Percentiles rank a stretch among this genome's conserved stretches.
Conservation (phyloP, 1,140 invertebrate genomes). For the Lepidurus apus region DNA sequence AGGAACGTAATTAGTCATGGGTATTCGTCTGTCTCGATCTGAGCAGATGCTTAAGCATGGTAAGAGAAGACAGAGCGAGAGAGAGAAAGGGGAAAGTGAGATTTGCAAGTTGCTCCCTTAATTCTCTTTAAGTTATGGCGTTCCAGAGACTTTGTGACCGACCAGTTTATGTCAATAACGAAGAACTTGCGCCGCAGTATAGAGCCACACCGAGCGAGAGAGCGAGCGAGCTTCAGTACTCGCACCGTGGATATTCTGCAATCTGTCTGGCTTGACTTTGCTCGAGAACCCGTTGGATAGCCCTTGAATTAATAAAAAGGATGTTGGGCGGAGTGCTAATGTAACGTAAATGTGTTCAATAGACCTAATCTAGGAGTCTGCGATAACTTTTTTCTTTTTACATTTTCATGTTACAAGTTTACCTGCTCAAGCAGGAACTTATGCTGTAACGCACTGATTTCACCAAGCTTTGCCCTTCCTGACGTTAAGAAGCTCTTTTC, state of each 20-base stretch:
- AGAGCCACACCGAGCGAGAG: neutral
- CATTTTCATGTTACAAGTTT: too few species aligned
- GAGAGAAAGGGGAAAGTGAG: conserved; percentile 8
- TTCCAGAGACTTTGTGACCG: conserved; percentile 10
- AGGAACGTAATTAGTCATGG: neutral
- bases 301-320: too few species aligned
- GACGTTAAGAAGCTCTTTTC: too few species aligned
- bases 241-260: conserved; percentile 22
- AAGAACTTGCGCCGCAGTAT: conserved; percentile 16
- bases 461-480: too few species aligned
- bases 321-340: too few species aligned
- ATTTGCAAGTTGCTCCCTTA: neutral
- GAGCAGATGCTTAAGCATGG: neutral
- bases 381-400: too few species aligned
- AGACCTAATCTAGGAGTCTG: too few species aligned
- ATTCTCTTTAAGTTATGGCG: conserved; percentile 4
- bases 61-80: neutral
- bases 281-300: too few species aligned
- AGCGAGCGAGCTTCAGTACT: conserved; percentile 10
- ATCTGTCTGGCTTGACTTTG: conserved; percentile 7
- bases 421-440: too few species aligned
- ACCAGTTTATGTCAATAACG: conserved; percentile 11
- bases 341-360: too few species aligned
- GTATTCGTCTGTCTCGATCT: conserved; percentile 3
- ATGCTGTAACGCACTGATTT: too few species aligned